A percentile compares a stretch with the other conserved stretches of the same genome.
phyloP scores from a whole-genome alignment of 2,113 vertebrate species.

The Climacteris rufus region DNA sequence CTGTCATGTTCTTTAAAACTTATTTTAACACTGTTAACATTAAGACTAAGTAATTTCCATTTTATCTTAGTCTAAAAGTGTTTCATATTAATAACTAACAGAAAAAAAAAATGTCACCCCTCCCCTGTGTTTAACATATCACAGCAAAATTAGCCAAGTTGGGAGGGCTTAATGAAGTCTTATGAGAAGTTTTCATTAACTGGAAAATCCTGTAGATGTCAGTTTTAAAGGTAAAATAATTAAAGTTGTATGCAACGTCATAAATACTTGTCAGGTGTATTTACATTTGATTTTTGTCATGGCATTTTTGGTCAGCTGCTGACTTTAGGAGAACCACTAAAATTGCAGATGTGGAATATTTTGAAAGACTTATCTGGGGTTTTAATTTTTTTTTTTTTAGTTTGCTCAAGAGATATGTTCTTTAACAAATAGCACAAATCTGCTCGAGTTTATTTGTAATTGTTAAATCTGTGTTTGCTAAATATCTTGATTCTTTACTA shows the following conservation, averaged over 20 bases:
- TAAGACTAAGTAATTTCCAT: not conserved
- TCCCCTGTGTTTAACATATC: not conserved
- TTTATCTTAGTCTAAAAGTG: not conserved
- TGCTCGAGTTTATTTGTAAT: not conserved
- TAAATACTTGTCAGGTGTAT: not conserved
- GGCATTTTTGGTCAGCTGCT: not conserved
- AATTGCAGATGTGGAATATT: not conserved
- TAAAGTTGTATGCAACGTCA: not conserved
- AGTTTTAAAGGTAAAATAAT: not conserved
- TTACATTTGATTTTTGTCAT: conserved; percentile 3
- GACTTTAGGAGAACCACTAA: not conserved
- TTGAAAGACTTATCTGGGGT: not conserved
- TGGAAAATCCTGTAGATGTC: not conserved
- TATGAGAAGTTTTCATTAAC: not conserved
- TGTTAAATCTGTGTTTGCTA: not conserved
- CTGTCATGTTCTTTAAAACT: not conserved
- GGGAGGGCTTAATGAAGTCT: not conserved
- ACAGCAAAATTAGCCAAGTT: not conserved
- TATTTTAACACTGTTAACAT: not conserved
- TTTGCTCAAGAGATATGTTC: not conserved
- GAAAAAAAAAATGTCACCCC: not conserved
- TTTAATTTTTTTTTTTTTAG: not conserved
- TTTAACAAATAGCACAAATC: not conserved
- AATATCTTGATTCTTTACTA: not conserved
- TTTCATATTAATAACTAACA: not conserved